Conservation (phyloP, 2,113 vertebrate species). For the Burhinus oedicnemus region DNA sequence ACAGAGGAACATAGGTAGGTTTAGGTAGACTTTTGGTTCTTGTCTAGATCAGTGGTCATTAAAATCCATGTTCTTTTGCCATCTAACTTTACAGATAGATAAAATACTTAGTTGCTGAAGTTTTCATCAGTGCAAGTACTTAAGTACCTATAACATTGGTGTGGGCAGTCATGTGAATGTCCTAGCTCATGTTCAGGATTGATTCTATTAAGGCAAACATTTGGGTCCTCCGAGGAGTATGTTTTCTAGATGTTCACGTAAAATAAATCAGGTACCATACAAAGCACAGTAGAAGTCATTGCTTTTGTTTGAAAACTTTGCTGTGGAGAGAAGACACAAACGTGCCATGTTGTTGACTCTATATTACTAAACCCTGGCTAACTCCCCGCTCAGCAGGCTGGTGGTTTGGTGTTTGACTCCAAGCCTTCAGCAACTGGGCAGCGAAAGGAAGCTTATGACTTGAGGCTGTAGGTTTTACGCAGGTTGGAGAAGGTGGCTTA, state of each 20-base stretch:
- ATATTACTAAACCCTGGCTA: background rate
- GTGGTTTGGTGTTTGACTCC: background rate
- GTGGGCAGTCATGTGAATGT: background rate
- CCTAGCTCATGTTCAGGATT: background rate
- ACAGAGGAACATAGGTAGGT: background rate
- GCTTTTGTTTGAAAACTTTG: background rate
- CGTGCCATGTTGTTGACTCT: rapidly evolving
- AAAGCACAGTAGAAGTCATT: background rate
- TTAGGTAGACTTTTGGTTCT: background rate
- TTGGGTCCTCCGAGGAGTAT: rapidly evolving
- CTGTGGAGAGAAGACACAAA: background rate
- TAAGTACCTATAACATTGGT: background rate
- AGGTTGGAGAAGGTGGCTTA: background rate
- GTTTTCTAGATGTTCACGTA: background rate
- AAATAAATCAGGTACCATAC: background rate
- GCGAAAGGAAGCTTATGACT: background rate
- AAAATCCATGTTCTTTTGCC: background rate
- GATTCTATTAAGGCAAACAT: background rate
- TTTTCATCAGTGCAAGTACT: background rate
- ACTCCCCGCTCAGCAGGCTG: background rate
- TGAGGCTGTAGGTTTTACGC: background rate
- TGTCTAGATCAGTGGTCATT: background rate
- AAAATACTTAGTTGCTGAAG: background rate
- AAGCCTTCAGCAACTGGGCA: background rate
- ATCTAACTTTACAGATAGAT: background rate